Evolutionary conservation across 1,140 invertebrate species (phyloP).

Genomic region (Eciton burchellii): DNA sequence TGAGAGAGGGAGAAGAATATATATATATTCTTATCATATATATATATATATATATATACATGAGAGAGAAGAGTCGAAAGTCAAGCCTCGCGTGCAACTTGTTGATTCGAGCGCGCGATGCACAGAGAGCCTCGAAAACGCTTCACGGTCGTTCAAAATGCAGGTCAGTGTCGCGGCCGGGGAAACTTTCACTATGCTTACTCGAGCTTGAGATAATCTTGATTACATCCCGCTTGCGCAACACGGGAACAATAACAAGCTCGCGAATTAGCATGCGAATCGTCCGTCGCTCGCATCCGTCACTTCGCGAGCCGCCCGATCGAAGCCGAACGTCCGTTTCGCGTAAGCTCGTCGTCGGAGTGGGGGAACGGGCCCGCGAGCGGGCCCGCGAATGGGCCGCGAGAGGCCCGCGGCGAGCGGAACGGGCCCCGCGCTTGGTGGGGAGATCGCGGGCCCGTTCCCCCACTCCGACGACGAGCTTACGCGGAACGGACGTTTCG

Average conservation of each 20-base stretch:
- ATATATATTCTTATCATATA: no score
- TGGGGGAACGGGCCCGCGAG: no score
- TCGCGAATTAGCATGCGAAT: conserved; percentile 11
- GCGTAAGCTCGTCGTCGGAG: not conserved
- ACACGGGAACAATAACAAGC: conserved; percentile 16
- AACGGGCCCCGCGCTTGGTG: no score
- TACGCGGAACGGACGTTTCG: not conserved
- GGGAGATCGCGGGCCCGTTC: no score
- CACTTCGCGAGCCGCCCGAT: not conserved
- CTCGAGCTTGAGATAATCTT: conserved; percentile 46
- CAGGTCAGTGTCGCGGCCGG: conserved; percentile 48
- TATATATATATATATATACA: no score
- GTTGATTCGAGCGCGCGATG: not conserved
- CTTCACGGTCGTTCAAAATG: conserved; percentile 68
- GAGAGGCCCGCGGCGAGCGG: no score
- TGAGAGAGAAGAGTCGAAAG: not conserved
- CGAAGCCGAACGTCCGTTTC: not conserved
- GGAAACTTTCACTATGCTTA: conserved; percentile 64
- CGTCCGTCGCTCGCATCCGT: not conserved
- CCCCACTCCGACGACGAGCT: not conserved
- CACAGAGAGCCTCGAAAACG: conserved; percentile 38
- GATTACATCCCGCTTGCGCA: conserved; percentile 22
- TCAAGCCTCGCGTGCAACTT: not conserved
- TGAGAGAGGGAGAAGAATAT: no score
- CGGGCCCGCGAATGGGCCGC: no score